Percentiles rank a stretch among this genome's conserved stretches.
phyloP scores from a whole-genome alignment of 2,797 vertebrate species.

The Rhinatrema bivittatum region DNA sequence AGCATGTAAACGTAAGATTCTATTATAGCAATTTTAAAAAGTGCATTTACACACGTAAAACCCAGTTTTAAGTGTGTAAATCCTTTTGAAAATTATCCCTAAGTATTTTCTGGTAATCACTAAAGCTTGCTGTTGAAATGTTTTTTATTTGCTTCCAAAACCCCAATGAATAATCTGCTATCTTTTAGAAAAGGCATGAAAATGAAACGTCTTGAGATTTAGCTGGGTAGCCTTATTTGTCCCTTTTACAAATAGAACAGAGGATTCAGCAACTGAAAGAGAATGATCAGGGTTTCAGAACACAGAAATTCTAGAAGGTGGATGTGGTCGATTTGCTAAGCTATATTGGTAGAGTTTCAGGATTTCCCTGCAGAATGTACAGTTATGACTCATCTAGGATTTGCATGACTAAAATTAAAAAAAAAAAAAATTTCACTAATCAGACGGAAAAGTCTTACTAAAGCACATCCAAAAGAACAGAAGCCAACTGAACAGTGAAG shows the following conservation, averaged over 20 bases:
- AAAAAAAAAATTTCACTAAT: too few relatives aligned
- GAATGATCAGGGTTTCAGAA: slow-evolving; percentile 48
- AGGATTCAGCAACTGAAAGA: slow-evolving; percentile 52
- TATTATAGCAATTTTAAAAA: too few relatives aligned
- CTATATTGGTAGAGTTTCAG: slow-evolving; percentile 27
- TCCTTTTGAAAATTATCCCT: too few relatives aligned
- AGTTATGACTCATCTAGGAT: slow-evolving; percentile 2
- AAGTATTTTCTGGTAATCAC: too few relatives aligned
- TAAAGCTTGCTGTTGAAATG: too few relatives aligned
- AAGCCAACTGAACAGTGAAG: too few relatives aligned
- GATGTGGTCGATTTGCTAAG: slow-evolving; percentile 30
- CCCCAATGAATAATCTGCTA: too few relatives aligned
- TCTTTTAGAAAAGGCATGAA: slow-evolving; percentile 35
- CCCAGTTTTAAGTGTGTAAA: too few relatives aligned
- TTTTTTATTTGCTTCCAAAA: too few relatives aligned
- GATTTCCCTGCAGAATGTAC: slow-evolving; percentile 8
- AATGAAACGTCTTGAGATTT: slow-evolving; percentile 29
- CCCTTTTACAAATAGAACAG: slow-evolving; percentile 43
- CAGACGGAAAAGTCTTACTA: slow-evolving; percentile 16
- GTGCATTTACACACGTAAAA: too few relatives aligned
- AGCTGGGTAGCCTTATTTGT: slow-evolving; percentile 38
- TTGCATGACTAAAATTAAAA: slow-evolving; percentile 10
- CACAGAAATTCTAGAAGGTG: slow-evolving; percentile 41
- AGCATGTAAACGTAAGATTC: too few relatives aligned
- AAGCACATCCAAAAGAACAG: slow-evolving; percentile 5